phyloP scores from a whole-genome alignment of 2,888 invertebrate genomes.

The Nyleta sp. region DNA sequence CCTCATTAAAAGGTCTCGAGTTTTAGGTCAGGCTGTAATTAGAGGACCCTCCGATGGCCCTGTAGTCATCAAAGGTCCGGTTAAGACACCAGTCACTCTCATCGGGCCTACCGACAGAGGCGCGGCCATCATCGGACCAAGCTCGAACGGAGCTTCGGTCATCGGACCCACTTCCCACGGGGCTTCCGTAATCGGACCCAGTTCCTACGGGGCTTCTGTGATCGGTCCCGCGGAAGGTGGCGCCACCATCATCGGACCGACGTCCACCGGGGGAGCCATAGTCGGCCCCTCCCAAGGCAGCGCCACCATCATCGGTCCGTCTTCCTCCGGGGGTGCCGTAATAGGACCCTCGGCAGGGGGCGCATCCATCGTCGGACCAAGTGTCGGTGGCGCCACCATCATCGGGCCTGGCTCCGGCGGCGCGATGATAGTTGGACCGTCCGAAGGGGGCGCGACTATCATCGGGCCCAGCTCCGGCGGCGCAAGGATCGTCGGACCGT shows the following conservation, averaged over 20 bases:
- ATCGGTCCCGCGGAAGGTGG: constrained; percentile 31
- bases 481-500: constrained; percentile 27
- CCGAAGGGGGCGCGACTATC: constrained; percentile 66
- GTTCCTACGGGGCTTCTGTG: constrained; percentile 25
- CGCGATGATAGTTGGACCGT: constrained; percentile 61
- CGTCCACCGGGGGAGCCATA: neutral
- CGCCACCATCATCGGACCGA: constrained; percentile 9
- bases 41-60: constrained; percentile 68
- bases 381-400: neutral
- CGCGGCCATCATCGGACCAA: constrained; percentile 31
- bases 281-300: constrained; percentile 2
- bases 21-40: constrained; percentile 47
- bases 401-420: constrained; percentile 33
- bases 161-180: constrained; percentile 22
- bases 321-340: neutral
- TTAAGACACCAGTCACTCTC: constrained; percentile 26
- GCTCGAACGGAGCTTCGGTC: constrained; percentile 12
- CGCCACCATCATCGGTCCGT: constrained; percentile 7
- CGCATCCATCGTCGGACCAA: neutral
- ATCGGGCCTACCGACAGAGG: constrained; percentile 37
- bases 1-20: constrained; percentile 55
- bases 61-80: constrained; percentile 65
- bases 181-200: constrained; percentile 18
- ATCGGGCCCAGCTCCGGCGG: constrained; percentile 48
- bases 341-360: neutral